Evolutionary conservation across 2,888 invertebrate species (phyloP), one percentile per base, ranked within the genome.

Genomic region (Adineta ricciae): DNA sequence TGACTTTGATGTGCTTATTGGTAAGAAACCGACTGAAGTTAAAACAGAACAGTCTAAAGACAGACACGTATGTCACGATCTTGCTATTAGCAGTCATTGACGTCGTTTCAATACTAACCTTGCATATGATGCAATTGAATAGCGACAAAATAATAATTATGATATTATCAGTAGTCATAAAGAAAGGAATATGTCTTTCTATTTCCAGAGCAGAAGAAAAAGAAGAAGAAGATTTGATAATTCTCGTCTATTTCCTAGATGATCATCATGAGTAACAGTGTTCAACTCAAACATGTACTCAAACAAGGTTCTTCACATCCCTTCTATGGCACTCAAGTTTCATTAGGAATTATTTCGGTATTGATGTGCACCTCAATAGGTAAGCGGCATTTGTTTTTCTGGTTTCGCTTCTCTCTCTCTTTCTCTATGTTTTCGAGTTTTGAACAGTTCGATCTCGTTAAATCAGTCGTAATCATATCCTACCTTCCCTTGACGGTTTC

Each of bases 211-310:
- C 19, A 52, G 52, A 52, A 4, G 16, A 52, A 52, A 5, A 24
- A 50, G 21, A 16, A 16, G 1, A n/a, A n/a, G n/a, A n/a, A n/a
- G n/a, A n/a, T 52, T 54, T 16, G 14, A 7, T 50, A 19, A 1
- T 32, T 4, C 14, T 32, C 4, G 1, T 64, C 27, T 64, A 64
- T 64, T 32, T 64, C 64, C 19, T 64, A 64, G 64, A 83, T 83
- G 24, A 83, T 83, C 19, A 83, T 83, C 32, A 50, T 83, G 52
- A 50, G 32, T 21, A 83, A 83, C 19, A 49, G 49, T 83, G 83
- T 83, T 21, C 83, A 83, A 49, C 11, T 83, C 27, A 83, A 52
- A 50, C 49, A 83, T 32, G 83, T 83, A 46, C 41, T 52, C 1
- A 50, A 83, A 83, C 50, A 27, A 49, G 83, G 83, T 16, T 9